Evolutionary conservation across 1,140 invertebrate species (phyloP), one percentile per base, ranked within the genome.

Genomic region (Aphaenogaster floridana): DNA sequence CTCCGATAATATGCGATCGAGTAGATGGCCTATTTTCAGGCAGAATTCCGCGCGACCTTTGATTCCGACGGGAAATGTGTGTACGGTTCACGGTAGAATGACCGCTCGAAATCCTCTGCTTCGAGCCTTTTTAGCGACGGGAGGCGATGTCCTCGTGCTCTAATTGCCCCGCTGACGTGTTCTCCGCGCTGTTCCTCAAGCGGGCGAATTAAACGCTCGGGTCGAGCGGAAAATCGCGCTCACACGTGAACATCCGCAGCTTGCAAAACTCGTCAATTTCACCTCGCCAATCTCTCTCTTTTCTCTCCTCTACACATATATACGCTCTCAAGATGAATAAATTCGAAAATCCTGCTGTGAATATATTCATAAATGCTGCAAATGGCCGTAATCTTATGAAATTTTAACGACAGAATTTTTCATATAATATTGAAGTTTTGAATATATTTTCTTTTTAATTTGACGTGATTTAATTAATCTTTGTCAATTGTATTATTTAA

Each of bases 141-240:
- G 59, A 39, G 59, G 52, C 69, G 63, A 84, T 63, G 83, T 91
- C 64, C 78, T 90, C 78, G 59, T 79, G 78, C 86, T 91, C 89
- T 91, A 91, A 90, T 91, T 91, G 87, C 63, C 77, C 36, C 71
- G 57, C 87, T 86, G 72, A 86, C 86, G 86, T 88, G 69, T 87
- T 77, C 45, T 61, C 63, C 74, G 45, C 48, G 78, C 81, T 86
- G 71, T 86, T 88, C 64, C 86, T 83, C 72, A 72, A 86, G 77
- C 59, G 61, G 64, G 5, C 66, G 57, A 83, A 88, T 91, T 88
- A 91, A 74, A 76, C 52, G 54, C 84, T 59, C 86, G 79, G 71
- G 78, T 85, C 17, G 54, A 52, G 54, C 61, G 63, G 72, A 92
- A 88, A 89, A 91, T 90, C 72, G 74, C 36, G 59, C n/a, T 63